These are phyloP conservation scores for Malaclemys terrapin DNA, from an alignment of 2,113 vertebrate genomes.

Conservation along the genomic window DNA sequence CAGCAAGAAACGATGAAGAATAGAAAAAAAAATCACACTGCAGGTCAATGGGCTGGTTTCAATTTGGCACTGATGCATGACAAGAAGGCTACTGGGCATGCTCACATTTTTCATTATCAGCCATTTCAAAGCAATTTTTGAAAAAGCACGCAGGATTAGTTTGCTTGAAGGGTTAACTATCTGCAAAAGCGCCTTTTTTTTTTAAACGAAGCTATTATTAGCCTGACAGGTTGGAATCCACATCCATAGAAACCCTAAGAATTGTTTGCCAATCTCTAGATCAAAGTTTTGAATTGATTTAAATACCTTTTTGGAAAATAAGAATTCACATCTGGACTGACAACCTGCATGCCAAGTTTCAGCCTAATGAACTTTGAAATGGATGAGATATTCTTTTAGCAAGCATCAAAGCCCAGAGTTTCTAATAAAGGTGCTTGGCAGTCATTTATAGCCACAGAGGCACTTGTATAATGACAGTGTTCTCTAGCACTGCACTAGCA, in stretches of 20 bases:
- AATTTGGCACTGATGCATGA: conserved; percentile 58
- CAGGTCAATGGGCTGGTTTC: conserved; percentile 70
- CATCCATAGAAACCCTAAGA: conserved; percentile 27
- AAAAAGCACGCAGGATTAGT: neutral
- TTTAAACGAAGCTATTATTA: conserved; percentile 18
- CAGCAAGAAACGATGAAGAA: conserved; percentile 68
- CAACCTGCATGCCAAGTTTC: conserved; percentile 66
- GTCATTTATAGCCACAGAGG: conserved; percentile 17
- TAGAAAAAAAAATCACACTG: conserved; percentile 46
- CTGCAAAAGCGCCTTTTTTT: neutral
- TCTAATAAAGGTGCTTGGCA: conserved; percentile 26
- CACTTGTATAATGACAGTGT: conserved; percentile 4
- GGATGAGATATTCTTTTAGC: conserved; percentile 7
- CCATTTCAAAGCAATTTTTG: conserved; percentile 33
- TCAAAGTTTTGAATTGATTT: conserved; percentile 63
- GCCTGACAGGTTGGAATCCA: neutral
- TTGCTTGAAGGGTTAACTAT: conserved; percentile 31
- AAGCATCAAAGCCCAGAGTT: conserved; percentile 15
- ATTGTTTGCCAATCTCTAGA: conserved; percentile 48
- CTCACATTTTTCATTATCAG: conserved; percentile 19
- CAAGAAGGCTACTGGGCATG: neutral
- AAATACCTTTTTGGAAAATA: conserved; percentile 54
- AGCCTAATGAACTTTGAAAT: conserved; percentile 62
- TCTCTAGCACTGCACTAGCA: conserved; percentile 15
- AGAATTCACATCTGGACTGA: conserved; percentile 72